These are phyloP conservation scores for Sphyrna mokarran DNA, from an alignment of 2,113 vertebrate species.

Conservation along the genomic window DNA sequence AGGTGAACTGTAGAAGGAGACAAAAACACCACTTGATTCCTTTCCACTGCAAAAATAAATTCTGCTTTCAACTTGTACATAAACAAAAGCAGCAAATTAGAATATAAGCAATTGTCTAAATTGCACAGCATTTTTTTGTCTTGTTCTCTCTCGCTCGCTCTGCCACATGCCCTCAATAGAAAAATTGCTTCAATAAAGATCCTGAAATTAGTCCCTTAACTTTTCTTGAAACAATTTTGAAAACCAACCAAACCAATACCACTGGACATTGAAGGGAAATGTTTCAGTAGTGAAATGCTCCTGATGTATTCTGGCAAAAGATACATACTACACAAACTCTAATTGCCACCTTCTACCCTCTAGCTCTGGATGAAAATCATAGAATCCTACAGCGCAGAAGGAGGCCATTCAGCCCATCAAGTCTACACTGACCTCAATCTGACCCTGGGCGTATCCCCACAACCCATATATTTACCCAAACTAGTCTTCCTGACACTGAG, in stretches of 20 bases:
- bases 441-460: too few species aligned
- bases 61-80: not conserved
- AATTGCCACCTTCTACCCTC: not conserved
- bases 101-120: not conserved
- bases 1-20: not conserved
- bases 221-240: not conserved
- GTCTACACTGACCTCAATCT: too few species aligned
- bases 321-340: not conserved
- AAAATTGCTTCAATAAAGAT: not conserved
- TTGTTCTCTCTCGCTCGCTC: not conserved
- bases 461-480: too few species aligned
- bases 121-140: too few species aligned
- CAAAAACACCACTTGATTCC: not conserved
- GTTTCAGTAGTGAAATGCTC: not conserved
- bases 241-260: not conserved
- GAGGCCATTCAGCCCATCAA: too few species aligned
- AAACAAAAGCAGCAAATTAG: not conserved
- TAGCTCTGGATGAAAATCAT: not conserved
- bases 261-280: not conserved
- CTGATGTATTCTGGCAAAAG: not conserved
- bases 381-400: too few species aligned
- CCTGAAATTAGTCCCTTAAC: not conserved
- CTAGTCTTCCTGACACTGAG: too few species aligned
- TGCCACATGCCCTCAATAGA: not conserved
- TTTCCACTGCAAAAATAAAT: not conserved